Conservation (phyloP, 2,888 invertebrate species). For the Calliopum simillimum region DNA sequence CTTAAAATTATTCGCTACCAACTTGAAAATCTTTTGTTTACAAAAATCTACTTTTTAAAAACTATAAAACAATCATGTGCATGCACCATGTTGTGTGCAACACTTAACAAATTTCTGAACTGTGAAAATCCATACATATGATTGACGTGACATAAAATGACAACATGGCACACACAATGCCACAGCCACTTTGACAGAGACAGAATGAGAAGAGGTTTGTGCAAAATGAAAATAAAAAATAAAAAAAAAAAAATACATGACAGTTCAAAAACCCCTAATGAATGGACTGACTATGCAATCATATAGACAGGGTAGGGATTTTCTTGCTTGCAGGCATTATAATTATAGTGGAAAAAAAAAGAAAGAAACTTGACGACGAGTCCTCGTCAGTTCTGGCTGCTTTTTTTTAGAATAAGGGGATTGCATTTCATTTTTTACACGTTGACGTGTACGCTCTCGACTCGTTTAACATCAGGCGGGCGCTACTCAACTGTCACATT, state of each 20-base stretch:
- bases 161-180: slow-evolving; percentile 47
- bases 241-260: not conserved
- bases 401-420: no score
- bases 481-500: slow-evolving; percentile 41
- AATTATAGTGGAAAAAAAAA: no score
- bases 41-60: no score
- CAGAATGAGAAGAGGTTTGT: not conserved
- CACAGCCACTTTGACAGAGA: no score
- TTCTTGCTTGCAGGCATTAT: no score
- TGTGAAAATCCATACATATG: slow-evolving; percentile 30
- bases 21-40: no score
- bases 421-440: not conserved
- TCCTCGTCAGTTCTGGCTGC: no score
- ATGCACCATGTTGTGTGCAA: slow-evolving; percentile 37
- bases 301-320: no score
- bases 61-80: slow-evolving; percentile 41
- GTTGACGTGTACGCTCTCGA: slow-evolving; percentile 6
- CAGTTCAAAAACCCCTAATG: no score
- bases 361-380: no score
- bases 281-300: no score
- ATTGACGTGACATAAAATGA: slow-evolving; percentile 58
- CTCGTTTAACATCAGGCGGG: slow-evolving; percentile 39
- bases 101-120: slow-evolving; percentile 31
- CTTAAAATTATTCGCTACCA: no score
- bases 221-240: not conserved